Evolutionary conservation across 2,888 invertebrate species (phyloP).

Genomic region (Ormyrus thymus): DNA sequence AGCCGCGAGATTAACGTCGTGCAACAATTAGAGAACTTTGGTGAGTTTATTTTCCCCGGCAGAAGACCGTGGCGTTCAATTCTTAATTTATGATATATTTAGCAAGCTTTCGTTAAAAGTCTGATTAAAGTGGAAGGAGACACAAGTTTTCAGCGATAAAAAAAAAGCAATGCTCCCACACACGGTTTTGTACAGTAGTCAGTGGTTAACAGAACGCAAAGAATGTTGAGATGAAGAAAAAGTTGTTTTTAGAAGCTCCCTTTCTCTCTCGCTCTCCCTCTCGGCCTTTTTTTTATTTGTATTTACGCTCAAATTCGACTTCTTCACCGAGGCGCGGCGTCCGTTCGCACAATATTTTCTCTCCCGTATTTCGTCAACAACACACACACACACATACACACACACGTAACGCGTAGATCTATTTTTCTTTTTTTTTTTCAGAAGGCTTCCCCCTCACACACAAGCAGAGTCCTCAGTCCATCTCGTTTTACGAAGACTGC

Average conservation of each 20-base stretch:
- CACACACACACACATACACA: too few species aligned
- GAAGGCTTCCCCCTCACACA: slow-evolving; percentile 21
- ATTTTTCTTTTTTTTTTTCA: slow-evolving; percentile 5
- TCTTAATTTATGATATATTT: background rate
- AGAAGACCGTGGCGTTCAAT: background rate
- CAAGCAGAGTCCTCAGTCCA: slow-evolving; percentile 30
- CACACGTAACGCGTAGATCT: too few species aligned
- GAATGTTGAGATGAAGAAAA: background rate
- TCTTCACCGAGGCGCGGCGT: slow-evolving; percentile 15
- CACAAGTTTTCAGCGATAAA: background rate
- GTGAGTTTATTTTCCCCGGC: background rate
- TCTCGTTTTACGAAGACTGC: slow-evolving; percentile 28
- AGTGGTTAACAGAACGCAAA: too few species aligned
- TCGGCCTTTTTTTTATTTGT: background rate
- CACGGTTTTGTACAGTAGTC: too few species aligned
- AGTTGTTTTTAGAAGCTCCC: background rate
- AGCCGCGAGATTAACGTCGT: slow-evolving; percentile 42
- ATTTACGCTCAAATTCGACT: slow-evolving; percentile 12
- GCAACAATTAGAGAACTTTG: slow-evolving; percentile 7
- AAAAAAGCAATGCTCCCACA: background rate
- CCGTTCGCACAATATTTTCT: slow-evolving; percentile 6
- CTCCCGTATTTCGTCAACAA: background rate
- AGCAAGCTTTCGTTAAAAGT: background rate
- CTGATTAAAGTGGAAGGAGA: slow-evolving; percentile 21
- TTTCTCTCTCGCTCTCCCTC: too few species aligned